These are phyloP conservation scores for Lampris incognitus DNA, from an alignment of 2,113 vertebrate genomes.

Conservation along the genomic window DNA sequence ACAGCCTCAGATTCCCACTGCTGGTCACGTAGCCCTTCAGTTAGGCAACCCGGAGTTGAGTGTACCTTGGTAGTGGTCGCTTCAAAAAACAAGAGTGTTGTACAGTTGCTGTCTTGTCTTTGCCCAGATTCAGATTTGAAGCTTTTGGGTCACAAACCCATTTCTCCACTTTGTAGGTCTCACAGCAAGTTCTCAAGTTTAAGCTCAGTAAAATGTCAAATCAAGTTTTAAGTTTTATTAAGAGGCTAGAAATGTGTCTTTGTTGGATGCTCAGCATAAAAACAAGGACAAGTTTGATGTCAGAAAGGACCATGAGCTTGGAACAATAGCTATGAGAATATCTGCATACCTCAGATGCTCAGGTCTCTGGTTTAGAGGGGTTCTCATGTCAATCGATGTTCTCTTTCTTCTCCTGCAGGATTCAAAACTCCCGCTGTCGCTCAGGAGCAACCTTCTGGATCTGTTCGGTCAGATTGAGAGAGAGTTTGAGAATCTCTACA, in stretches of 20 bases:
- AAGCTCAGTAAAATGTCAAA: not conserved
- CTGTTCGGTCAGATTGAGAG: slow-evolving; percentile 98
- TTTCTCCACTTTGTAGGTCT: not conserved
- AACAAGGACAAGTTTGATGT: too few relatives aligned
- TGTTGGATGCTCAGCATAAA: too few relatives aligned
- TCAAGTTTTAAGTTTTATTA: not conserved
- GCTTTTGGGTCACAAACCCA: not conserved
- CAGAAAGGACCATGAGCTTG: too few relatives aligned
- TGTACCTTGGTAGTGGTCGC: not conserved
- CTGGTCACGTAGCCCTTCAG: not conserved
- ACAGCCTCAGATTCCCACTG: not conserved
- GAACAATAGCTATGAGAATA: too few relatives aligned
- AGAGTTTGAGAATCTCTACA: slow-evolving; percentile 98
- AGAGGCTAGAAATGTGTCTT: not conserved
- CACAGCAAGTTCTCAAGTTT: not conserved
- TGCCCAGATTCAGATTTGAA: not conserved
- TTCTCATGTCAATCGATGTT: not conserved
- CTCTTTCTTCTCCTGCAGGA: slow-evolving; percentile 80
- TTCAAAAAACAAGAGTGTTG: not conserved
- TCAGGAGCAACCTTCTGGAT: slow-evolving; percentile 93
- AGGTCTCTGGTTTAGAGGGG: not conserved
- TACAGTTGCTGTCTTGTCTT: not conserved
- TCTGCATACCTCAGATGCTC: not conserved
- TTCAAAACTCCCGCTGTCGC: slow-evolving; percentile 92
- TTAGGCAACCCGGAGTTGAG: not conserved